A percentile compares a stretch with the other conserved stretches of the same genome.
phyloP scores from a whole-genome alignment of 2,888 invertebrate genomes.

The Apodemia duryi region DNA sequence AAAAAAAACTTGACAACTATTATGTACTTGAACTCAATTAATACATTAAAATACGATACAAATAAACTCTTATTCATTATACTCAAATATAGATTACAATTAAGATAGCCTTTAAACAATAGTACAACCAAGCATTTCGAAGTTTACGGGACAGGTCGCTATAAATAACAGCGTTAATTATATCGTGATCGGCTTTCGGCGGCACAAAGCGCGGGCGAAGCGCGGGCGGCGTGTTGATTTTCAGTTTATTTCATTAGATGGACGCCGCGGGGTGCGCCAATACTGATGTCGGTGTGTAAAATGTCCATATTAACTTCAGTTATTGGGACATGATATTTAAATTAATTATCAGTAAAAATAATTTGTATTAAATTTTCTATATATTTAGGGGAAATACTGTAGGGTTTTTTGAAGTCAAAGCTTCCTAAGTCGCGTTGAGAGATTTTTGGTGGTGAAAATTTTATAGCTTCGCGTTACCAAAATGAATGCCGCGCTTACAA shows the following conservation, averaged over 20 bases:
- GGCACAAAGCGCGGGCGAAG: constrained; percentile 37
- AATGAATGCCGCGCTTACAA: too few relatives aligned
- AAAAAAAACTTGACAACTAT: background rate
- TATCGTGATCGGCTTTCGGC: constrained; percentile 52
- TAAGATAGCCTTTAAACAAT: constrained; percentile 43
- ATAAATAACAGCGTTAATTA: constrained; percentile 73
- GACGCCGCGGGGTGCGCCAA: constrained; percentile 67
- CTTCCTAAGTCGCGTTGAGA: too few relatives aligned
- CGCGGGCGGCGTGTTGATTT: constrained; percentile 66
- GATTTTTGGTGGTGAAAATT: too few relatives aligned
- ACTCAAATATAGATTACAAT: constrained; percentile 27
- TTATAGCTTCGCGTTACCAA: too few relatives aligned
- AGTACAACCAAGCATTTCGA: constrained; percentile 53
- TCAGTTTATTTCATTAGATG: constrained; percentile 80
- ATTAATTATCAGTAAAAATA: too few relatives aligned
- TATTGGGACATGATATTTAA: constrained; percentile 14
- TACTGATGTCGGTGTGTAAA: constrained; percentile 46
- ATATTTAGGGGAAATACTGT: too few relatives aligned
- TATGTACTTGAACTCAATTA: constrained; percentile 3
- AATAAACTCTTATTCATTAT: constrained; percentile 15
- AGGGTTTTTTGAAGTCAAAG: too few relatives aligned
- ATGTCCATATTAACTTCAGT: constrained; percentile 34
- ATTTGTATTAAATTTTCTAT: too few relatives aligned
- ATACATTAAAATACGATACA: constrained; percentile 7
- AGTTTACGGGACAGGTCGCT: constrained; percentile 48